phyloP scores from a whole-genome alignment of 2,888 invertebrate genomes.

The Poecilus cupreus region DNA sequence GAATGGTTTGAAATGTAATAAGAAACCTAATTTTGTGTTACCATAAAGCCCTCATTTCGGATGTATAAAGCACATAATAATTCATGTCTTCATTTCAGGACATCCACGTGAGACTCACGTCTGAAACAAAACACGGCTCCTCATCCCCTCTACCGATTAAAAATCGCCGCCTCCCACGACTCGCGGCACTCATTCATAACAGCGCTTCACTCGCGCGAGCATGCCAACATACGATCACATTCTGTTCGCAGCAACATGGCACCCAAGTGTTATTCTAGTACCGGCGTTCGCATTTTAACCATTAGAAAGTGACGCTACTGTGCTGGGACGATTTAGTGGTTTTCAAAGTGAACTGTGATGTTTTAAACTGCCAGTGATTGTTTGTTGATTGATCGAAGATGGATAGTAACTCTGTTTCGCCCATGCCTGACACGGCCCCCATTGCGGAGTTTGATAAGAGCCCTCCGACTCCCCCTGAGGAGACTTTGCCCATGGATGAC shows the following conservation, averaged over 20 bases:
- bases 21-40: no score
- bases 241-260: slow-evolving; percentile 32
- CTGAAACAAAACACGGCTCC: slow-evolving; percentile 7
- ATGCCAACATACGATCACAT: slow-evolving; percentile 3
- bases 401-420: slow-evolving; percentile 82
- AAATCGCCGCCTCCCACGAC: not conserved
- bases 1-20: no score
- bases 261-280: not conserved
- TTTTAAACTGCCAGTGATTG: not conserved
- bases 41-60: no score
- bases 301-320: slow-evolving; percentile 15
- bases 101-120: slow-evolving; percentile 46
- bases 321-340: not conserved
- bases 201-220: not conserved
- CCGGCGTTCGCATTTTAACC: not conserved
- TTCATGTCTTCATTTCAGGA: slow-evolving; percentile 37
- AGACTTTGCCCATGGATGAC: slow-evolving; percentile 78
- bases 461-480: slow-evolving; percentile 79
- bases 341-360: slow-evolving; percentile 6
- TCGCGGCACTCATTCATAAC: slow-evolving; percentile 42
- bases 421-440: slow-evolving; percentile 81
- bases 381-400: slow-evolving; percentile 67
- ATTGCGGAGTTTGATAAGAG: slow-evolving; percentile 84
- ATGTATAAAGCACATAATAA: slow-evolving; percentile 18
- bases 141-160: not conserved